phyloP scores from a whole-genome alignment of 2,797 vertebrate species.

The Emys orbicularis region DNA sequence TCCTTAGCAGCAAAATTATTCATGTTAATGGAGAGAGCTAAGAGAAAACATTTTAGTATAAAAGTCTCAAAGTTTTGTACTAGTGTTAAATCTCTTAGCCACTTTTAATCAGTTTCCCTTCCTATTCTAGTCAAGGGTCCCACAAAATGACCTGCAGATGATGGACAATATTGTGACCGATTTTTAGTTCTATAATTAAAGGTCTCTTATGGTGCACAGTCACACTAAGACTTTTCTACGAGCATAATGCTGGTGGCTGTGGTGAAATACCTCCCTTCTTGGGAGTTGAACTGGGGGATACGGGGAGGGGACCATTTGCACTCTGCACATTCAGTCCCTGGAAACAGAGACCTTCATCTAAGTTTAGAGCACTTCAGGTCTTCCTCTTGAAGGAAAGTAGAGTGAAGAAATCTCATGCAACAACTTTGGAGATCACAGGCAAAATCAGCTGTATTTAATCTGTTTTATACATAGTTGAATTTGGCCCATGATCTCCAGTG shows the following conservation, averaged over 20 bases:
- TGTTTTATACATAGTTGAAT: background rate
- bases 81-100: conserved; percentile 15
- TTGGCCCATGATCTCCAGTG: background rate
- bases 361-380: background rate
- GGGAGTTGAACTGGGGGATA: background rate
- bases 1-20: background rate
- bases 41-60: conserved; percentile 20
- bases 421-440: background rate
- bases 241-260: background rate
- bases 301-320: background rate
- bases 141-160: conserved; percentile 13
- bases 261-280: background rate
- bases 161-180: background rate
- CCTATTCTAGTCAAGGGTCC: background rate
- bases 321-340: background rate
- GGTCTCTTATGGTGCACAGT: background rate
- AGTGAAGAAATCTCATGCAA: background rate
- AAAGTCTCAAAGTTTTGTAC: conserved; percentile 41
- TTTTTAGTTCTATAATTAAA: background rate
- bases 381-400: background rate
- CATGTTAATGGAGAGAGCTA: conserved; percentile 32
- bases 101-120: background rate
- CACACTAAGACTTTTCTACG: background rate
- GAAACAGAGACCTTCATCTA: background rate
- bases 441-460: background rate